A percentile compares a stretch with the other conserved stretches of the same genome.
Conservation (phyloP, 2,888 invertebrate species). For the Palloptera scutellata region DNA sequence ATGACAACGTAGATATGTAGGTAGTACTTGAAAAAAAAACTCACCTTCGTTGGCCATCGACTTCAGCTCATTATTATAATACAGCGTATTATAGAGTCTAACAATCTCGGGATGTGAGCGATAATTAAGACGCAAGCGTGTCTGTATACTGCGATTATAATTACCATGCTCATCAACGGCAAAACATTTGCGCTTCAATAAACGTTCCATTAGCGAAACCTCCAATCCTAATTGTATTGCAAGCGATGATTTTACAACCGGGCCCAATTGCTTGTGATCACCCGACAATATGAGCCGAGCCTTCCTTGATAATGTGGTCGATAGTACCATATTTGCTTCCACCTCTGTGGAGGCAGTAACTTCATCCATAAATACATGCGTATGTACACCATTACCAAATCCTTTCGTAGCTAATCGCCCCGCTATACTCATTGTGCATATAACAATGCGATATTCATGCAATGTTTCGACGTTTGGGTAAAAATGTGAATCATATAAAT, state of each 20-base stretch:
- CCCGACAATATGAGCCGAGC: conserved; percentile 60
- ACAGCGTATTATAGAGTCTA: conserved; percentile 73
- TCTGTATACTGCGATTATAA: conserved; percentile 71
- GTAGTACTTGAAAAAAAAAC: not conserved
- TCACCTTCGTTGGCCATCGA: conserved; percentile 55
- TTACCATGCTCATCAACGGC: conserved; percentile 45
- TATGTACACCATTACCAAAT: conserved; percentile 56
- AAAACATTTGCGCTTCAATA: conserved; percentile 68
- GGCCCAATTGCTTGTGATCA: conserved; percentile 79
- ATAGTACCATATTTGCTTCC: conserved; percentile 70
- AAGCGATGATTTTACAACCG: conserved; percentile 66
- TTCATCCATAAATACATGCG: conserved; percentile 79
- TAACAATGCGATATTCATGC: conserved; percentile 68
- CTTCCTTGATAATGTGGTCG: conserved; percentile 45
- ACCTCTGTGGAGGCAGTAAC: conserved; percentile 78
- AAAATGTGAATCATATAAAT: conserved; percentile 45
- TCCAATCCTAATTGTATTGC: conserved; percentile 50
- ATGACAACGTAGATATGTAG: conserved; percentile 33
- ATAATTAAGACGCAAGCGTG: conserved; percentile 79
- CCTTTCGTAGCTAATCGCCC: conserved; percentile 63
- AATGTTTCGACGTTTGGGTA: conserved; percentile 13
- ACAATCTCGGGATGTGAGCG: conserved; percentile 75
- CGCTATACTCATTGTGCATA: conserved; percentile 71
- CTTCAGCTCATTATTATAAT: conserved; percentile 73
- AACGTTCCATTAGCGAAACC: conserved; percentile 74